A percentile compares a stretch with the other conserved stretches of the same genome.
Conservation (phyloP, 2,113 vertebrate genomes). For the Eulemur rufifrons region DNA sequence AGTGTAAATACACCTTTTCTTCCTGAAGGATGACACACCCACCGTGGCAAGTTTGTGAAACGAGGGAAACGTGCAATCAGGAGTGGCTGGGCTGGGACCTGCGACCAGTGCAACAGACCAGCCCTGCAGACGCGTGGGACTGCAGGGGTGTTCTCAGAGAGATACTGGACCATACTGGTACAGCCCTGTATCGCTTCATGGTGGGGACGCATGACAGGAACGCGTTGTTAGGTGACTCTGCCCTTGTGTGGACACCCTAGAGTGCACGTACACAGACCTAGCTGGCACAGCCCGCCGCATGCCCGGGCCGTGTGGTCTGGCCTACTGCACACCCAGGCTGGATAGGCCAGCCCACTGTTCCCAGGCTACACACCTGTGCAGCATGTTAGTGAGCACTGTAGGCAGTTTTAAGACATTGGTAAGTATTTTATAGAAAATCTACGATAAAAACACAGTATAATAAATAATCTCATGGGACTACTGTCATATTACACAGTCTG, state of each 20-base stretch:
- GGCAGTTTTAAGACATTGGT: background rate
- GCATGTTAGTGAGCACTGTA: background rate
- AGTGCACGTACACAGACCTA: background rate
- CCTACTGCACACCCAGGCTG: background rate
- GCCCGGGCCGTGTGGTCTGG: background rate
- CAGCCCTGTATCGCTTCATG: background rate
- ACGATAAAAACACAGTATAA: background rate
- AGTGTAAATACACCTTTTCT: background rate
- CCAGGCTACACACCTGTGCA: background rate
- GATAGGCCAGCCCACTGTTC: background rate
- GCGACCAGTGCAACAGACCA: background rate
- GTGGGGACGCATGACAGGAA: background rate
- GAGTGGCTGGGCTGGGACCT: no score
- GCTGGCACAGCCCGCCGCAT: no score
- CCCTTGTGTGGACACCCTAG: accelerated
- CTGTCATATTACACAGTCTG: no score
- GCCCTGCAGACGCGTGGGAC: accelerated
- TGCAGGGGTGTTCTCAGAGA: background rate
- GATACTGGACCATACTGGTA: background rate
- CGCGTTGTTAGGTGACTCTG: background rate
- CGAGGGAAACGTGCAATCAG: accelerated
- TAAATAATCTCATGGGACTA: background rate
- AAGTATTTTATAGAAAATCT: background rate
- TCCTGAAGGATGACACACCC: background rate
- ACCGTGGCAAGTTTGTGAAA: background rate